These are phyloP conservation scores for Cairina moschata DNA, from an alignment of 2,113 vertebrate genomes.

Conservation along the genomic window DNA sequence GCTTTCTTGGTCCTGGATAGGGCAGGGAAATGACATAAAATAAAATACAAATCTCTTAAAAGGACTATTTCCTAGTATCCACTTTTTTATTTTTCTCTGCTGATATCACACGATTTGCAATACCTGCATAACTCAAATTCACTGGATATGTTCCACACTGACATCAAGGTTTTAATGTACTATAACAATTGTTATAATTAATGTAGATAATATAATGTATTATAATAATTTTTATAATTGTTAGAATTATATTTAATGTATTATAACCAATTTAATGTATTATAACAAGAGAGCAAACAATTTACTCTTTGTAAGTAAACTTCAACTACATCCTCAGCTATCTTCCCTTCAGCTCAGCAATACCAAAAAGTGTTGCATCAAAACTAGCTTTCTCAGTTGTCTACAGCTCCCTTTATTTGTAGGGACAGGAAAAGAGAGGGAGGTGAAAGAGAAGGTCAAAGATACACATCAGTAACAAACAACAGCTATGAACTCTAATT, in stretches of 20 bases:
- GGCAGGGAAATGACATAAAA: neutral
- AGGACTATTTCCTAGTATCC: neutral
- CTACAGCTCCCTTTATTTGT: neutral
- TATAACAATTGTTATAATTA: neutral
- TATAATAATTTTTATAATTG: neutral
- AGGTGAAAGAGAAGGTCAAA: neutral
- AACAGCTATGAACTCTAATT: neutral
- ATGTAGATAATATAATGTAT: neutral
- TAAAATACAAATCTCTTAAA: neutral
- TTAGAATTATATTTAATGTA: neutral
- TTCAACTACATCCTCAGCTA: neutral
- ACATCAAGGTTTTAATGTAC: neutral
- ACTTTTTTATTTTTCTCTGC: neutral
- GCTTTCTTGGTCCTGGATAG: constrained; percentile 84
- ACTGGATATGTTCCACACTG: neutral
- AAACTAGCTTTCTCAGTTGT: neutral
- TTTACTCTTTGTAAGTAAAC: neutral
- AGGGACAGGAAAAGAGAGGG: neutral
- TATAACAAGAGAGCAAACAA: neutral
- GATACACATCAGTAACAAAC: neutral
- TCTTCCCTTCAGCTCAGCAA: neutral
- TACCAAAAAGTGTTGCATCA: neutral
- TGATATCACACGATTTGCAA: neutral
- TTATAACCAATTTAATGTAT: neutral
- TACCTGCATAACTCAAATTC: neutral